Evolutionary conservation across 1,140 invertebrate genomes (phyloP).

Genomic region (Ganaspis sp.): DNA sequence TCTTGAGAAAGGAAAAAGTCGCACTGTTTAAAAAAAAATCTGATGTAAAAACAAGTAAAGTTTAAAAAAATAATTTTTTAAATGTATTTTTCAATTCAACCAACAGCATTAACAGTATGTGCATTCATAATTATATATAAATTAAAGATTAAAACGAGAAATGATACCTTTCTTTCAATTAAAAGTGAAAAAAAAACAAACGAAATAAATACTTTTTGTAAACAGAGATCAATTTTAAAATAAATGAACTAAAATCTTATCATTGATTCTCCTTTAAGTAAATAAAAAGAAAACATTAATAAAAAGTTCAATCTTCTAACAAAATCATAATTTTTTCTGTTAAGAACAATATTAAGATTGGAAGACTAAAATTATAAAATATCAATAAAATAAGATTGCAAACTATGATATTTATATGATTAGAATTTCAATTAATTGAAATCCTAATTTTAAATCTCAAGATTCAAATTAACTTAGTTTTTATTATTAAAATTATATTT

Average conservation of each 20-base stretch:
- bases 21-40: slow-evolving; percentile 15
- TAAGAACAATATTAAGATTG: background rate
- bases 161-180: background rate
- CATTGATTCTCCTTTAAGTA: background rate
- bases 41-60: background rate
- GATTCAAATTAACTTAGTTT: background rate
- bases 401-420: background rate
- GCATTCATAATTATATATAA: background rate
- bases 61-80: slow-evolving; percentile 8
- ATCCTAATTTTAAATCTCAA: background rate
- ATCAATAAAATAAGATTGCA: background rate
- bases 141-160: slow-evolving; percentile 16
- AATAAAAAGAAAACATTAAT: background rate
- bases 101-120: background rate
- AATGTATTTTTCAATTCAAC: background rate
- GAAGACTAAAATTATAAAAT: slow-evolving; percentile 4
- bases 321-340: background rate
- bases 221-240: background rate
- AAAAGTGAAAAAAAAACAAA: background rate
- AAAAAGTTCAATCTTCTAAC: background rate
- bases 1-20: background rate
- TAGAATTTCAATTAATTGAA: too few species aligned
- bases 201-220: background rate
- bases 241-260: background rate
- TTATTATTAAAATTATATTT: slow-evolving; percentile 1